Evolutionary conservation across 2,888 invertebrate species (phyloP).

Genomic region (Megamerina dolium): DNA sequence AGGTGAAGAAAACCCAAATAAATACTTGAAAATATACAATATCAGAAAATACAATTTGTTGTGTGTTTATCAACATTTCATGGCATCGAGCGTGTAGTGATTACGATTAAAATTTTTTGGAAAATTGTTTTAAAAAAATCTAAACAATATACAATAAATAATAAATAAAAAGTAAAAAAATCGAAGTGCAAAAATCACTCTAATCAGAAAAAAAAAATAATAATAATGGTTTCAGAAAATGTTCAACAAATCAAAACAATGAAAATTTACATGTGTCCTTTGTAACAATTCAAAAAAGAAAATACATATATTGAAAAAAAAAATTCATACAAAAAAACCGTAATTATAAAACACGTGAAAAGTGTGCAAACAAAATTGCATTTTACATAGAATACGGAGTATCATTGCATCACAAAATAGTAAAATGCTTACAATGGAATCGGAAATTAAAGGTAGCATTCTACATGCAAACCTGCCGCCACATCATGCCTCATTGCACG

Average conservation of each 20-base stretch:
- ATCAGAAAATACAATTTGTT: no score
- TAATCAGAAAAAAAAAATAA: slow-evolving; percentile 10
- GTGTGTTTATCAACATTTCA: no score
- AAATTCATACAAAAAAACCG: slow-evolving; percentile 8
- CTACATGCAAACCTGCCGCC: slow-evolving; percentile 82
- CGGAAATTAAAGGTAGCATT: slow-evolving; percentile 83
- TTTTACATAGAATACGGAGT: not conserved
- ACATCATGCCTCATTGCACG: slow-evolving; percentile 66
- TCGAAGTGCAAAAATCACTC: no score
- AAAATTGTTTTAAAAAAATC: no score
- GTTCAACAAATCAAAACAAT: slow-evolving; percentile 27
- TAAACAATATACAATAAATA: no score
- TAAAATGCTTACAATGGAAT: slow-evolving; percentile 82
- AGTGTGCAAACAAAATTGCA: not conserved
- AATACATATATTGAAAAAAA: slow-evolving; percentile 4
- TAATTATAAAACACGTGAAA: slow-evolving; percentile 3
- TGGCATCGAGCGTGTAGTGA: no score
- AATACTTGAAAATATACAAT: no score
- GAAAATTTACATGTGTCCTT: slow-evolving; percentile 7
- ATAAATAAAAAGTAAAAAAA: no score
- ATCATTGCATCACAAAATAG: slow-evolving; percentile 1
- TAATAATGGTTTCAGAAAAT: slow-evolving; percentile 18
- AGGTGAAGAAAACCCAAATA: no score
- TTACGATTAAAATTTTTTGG: no score
- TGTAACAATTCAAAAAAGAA: no score